These are phyloP conservation scores for Hafferia zeledoni DNA, from an alignment of 2,797 vertebrate genomes.

Conservation along the genomic window DNA sequence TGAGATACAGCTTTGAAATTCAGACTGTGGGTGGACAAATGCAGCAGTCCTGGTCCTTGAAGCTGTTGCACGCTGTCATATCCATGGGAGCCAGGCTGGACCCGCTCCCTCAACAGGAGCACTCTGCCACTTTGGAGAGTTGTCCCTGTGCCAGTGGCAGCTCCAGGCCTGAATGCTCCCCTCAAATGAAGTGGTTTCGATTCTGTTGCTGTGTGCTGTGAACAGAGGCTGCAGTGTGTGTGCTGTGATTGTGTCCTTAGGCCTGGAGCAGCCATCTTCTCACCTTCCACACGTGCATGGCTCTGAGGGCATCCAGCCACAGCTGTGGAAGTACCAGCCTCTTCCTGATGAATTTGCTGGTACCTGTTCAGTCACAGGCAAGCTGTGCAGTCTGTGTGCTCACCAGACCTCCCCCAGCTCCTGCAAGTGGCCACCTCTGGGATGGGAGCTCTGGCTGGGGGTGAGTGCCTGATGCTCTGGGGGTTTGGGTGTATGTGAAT, in stretches of 20 bases:
- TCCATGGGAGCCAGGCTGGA: background rate
- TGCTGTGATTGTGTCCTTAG: background rate
- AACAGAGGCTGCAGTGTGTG: slow-evolving; percentile 22
- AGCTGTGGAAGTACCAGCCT: background rate
- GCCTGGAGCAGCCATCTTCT: background rate
- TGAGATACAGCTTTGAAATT: background rate
- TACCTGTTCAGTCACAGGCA: background rate
- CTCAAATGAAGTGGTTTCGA: slow-evolving; percentile 51
- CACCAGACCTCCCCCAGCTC: background rate
- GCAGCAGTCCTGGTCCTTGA: background rate
- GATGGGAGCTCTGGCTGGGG: background rate
- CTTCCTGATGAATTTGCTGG: background rate
- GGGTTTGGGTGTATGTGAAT: background rate
- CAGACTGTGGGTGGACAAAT: background rate
- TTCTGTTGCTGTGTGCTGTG: background rate
- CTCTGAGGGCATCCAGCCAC: background rate
- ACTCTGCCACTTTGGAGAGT: background rate
- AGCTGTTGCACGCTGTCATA: background rate
- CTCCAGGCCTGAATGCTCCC: slow-evolving; percentile 24
- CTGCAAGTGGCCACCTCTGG: accelerated
- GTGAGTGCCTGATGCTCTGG: background rate
- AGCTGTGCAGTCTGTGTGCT: background rate
- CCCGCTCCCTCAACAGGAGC: background rate
- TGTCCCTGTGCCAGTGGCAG: background rate
- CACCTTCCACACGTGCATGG: background rate